Evolutionary conservation across 2,797 vertebrate genomes (phyloP), one percentile per base, ranked within the genome.

Genomic region (Characodon lateralis): DNA sequence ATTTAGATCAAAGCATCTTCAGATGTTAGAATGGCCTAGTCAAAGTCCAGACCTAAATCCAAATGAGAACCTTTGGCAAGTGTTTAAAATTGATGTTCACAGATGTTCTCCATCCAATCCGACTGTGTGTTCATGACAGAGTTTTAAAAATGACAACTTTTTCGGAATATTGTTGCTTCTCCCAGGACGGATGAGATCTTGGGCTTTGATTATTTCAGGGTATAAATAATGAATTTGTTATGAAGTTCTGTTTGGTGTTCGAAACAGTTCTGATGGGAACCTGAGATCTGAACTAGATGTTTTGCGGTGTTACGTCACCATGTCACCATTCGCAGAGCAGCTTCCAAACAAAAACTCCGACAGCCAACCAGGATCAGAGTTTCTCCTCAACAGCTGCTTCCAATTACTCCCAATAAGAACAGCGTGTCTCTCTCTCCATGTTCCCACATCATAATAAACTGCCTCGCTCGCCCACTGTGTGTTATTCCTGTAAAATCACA

Each of bases 321-420:
- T 69, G 83, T 20, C 35, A 35, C 35, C 35, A 35, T 35, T 83
- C 74, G 80, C 73, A 79, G 81, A 77, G 31, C 71, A 74, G 72
- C 76, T 59, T 72, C 81, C 82, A 82, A 69, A 68, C 61, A 35
- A 20, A 50, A 53, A 51, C 58, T 51, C 20, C 28, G 7, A 39
- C 72, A 41, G 48, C 61, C 71, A 35, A 79, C 56, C 70, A 61
- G 79, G 22, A 84, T 76, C 73, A 65, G 41, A 53, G 53, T 80
- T 84, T 83, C 78, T 77, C 41, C 75, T 66, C 83, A 41, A 68
- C 93, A 93, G 88, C 92, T 93, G 91, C 85, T 87, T 90, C 89
- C 90, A 90, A 88, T 94, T 92, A 89, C 78, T 81, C 85, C 50
- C 81, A 79, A 79, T 81, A 83, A 77, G 2, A 80, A 71, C 81